Evolutionary conservation across 2,888 invertebrate genomes (phyloP).

Genomic region (Idaea straminata): DNA sequence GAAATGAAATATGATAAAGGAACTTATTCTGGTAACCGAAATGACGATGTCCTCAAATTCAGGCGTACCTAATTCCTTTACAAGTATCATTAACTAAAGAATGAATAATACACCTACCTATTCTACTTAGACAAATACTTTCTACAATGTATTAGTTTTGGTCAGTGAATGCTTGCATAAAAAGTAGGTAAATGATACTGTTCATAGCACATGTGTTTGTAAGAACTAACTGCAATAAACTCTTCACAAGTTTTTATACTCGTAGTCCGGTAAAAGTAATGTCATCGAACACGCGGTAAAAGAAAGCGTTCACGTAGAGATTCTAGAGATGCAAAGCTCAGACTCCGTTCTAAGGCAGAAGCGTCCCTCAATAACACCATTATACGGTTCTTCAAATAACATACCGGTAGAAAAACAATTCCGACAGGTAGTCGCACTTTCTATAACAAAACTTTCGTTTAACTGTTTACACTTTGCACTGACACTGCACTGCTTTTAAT

Average conservation of each 20-base stretch:
- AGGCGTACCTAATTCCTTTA: neutral
- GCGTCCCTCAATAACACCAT: constrained; percentile 57
- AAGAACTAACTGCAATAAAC: neutral
- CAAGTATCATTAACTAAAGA: neutral
- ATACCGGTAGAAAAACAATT: constrained; percentile 65
- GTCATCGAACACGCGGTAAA: neutral
- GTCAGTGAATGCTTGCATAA: neutral
- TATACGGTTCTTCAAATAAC: constrained; percentile 46
- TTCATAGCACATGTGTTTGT: neutral
- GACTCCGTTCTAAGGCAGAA: constrained; percentile 16
- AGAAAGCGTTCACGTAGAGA: neutral
- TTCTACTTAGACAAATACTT: neutral
- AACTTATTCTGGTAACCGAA: too few species aligned
- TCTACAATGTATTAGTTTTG: neutral
- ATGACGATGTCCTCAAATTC: neutral
- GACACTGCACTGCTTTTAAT: neutral
- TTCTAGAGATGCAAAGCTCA: constrained; percentile 7
- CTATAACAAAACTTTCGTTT: constrained; percentile 41
- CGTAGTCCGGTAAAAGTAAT: neutral
- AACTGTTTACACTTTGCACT: neutral
- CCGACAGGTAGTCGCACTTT: constrained; percentile 54
- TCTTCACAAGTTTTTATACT: neutral
- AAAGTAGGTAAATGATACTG: neutral
- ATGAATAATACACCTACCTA: neutral
- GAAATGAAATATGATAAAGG: too few species aligned